Evolutionary conservation across 2,797 vertebrate species (phyloP).

Genomic region (Momotus momota): DNA sequence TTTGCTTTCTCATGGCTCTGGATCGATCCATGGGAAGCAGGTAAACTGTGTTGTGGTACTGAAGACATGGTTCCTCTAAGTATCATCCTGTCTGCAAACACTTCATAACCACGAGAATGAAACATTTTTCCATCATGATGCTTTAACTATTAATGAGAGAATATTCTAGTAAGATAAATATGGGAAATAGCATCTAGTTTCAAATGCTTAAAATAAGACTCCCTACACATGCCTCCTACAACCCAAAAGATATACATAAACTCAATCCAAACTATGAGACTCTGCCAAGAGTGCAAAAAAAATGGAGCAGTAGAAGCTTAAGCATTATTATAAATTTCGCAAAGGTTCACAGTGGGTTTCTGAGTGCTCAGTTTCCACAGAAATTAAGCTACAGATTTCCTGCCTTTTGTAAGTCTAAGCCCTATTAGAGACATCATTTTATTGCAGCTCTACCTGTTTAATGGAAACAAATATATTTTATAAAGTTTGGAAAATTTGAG

Average conservation of each 20-base stretch:
- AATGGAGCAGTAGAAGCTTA: slow-evolving; percentile 17
- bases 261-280: neutral
- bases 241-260: neutral
- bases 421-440: neutral
- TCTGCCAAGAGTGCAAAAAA: neutral
- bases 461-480: neutral
- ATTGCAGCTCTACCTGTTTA: neutral
- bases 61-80: neutral
- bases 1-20: neutral
- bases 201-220: neutral
- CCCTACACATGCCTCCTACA: neutral
- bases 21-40: neutral
- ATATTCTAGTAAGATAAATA: neutral
- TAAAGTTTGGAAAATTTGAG: neutral
- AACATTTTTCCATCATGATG: neutral
- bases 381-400: slow-evolving; percentile 29
- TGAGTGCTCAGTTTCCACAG: slow-evolving; percentile 22
- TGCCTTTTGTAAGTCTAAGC: neutral
- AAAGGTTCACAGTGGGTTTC: neutral
- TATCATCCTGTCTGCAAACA: neutral
- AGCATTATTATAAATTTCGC: slow-evolving; percentile 4
- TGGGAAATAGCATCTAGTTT: neutral
- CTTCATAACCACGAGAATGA: neutral
- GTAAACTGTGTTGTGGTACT: neutral
- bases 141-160: neutral